Conservation (phyloP, 2,113 vertebrate genomes). For the Fukomys damarensis region DNA sequence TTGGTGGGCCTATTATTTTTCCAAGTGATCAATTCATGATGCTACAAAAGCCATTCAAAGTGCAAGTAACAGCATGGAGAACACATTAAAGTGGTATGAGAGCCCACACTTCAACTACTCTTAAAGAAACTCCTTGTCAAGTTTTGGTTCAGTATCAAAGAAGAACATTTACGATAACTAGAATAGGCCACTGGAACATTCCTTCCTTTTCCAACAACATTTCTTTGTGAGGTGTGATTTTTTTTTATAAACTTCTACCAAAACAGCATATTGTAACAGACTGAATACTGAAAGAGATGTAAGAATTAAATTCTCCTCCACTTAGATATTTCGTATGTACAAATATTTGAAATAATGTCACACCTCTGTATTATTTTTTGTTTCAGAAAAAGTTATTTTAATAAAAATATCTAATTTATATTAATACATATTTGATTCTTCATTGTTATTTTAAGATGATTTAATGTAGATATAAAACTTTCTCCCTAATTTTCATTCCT, state of each 20-base stretch:
- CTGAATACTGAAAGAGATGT: not conserved
- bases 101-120: not conserved
- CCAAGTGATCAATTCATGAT: not conserved
- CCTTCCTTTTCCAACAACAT: not conserved
- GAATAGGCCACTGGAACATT: not conserved
- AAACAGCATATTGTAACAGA: conserved; percentile 33
- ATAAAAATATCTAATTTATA: not conserved
- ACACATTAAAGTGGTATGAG: not conserved
- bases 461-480: conserved; percentile 38
- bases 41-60: conserved; percentile 30
- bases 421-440: not conserved
- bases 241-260: not conserved
- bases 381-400: conserved; percentile 32
- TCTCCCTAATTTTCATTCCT: not conserved
- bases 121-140: not conserved
- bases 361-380: not conserved
- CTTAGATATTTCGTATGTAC: not conserved
- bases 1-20: not conserved
- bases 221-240: conserved; percentile 31
- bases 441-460: conserved; percentile 38
- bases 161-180: conserved; percentile 6
- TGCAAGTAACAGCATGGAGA: not conserved
- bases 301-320: conserved; percentile 28
- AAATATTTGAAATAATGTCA: conserved; percentile 14
- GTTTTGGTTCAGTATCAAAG: not conserved